A percentile compares a stretch with the other conserved stretches of the same genome.
phyloP scores from a whole-genome alignment of 2,113 vertebrate species.

The Nestor notabilis region DNA sequence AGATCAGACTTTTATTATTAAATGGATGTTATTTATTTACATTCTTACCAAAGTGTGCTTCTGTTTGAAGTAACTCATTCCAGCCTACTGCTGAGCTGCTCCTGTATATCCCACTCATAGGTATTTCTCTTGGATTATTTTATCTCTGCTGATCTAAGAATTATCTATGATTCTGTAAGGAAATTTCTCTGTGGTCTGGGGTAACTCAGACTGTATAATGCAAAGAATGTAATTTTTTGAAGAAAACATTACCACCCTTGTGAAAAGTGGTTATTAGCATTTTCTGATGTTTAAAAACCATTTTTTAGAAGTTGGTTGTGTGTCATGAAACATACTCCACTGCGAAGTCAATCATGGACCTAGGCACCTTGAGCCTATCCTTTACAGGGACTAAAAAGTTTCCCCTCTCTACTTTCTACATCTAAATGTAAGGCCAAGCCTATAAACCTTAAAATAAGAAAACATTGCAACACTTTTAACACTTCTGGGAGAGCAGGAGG shows the following conservation, averaged over 20 bases:
- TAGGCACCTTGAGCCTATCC: not conserved
- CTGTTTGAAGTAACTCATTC: not conserved
- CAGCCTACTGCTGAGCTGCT: not conserved
- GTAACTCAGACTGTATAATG: not conserved
- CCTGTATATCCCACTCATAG: not conserved
- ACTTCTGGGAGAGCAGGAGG: not conserved
- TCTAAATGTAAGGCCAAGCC: not conserved
- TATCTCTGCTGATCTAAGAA: not conserved
- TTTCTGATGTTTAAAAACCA: not conserved
- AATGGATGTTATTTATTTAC: not conserved
- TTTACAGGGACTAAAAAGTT: not conserved
- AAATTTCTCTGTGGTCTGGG: not conserved
- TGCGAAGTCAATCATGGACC: not conserved
- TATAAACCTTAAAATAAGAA: not conserved
- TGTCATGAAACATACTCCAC: not conserved
- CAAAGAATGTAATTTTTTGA: not conserved
- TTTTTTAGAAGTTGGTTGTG: not conserved
- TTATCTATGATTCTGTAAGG: not conserved
- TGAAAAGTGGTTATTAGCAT: not conserved
- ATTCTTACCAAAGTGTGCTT: not conserved
- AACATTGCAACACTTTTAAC: not conserved
- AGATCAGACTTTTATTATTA: not conserved
- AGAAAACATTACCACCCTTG: not conserved
- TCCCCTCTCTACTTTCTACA: accelerated
- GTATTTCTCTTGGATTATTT: not conserved